phyloP scores from a whole-genome alignment of 2,888 invertebrate genomes.

The Ennomos erosarius region DNA sequence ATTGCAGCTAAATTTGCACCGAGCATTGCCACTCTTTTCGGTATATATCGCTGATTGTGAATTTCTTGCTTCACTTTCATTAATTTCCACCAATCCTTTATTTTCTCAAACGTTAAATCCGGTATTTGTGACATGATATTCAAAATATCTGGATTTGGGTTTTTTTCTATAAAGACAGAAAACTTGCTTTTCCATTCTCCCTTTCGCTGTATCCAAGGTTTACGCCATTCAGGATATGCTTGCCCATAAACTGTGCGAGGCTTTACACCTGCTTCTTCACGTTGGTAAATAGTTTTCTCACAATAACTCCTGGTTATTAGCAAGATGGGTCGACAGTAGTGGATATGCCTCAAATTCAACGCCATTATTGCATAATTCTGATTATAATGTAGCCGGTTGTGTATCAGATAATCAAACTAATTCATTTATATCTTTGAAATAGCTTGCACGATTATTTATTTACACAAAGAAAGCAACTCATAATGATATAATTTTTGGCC shows the following conservation, averaged over 20 bases:
- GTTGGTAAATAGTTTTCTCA: constrained; percentile 69
- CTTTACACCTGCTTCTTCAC: constrained; percentile 66
- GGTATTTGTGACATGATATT: constrained; percentile 80
- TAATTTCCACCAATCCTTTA: constrained; percentile 85
- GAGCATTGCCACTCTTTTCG: constrained; percentile 85
- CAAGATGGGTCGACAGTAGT: constrained; percentile 45
- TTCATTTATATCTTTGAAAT: too few relatives aligned
- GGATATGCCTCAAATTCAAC: constrained; percentile 49
- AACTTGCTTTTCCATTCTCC: constrained; percentile 86
- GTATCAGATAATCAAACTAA: too few relatives aligned
- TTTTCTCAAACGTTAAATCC: constrained; percentile 73
- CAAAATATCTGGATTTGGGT: constrained; percentile 69
- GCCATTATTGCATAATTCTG: constrained; percentile 49
- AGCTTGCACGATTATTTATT: too few relatives aligned
- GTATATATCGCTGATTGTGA: constrained; percentile 85
- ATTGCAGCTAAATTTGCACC: constrained; percentile 94
- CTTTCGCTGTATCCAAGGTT: constrained; percentile 84
- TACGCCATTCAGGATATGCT: constrained; percentile 86
- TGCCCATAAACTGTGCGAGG: constrained; percentile 67
- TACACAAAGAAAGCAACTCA: too few relatives aligned
- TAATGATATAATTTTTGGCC: too few relatives aligned
- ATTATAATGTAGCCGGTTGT: too few relatives aligned
- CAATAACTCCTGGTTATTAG: constrained; percentile 60
- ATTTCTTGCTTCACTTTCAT: constrained; percentile 80
- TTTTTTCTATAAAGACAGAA: constrained; percentile 80